These are phyloP conservation scores for Pterostichus madidus DNA, from an alignment of 2,888 invertebrate genomes.

Conservation along the genomic window DNA sequence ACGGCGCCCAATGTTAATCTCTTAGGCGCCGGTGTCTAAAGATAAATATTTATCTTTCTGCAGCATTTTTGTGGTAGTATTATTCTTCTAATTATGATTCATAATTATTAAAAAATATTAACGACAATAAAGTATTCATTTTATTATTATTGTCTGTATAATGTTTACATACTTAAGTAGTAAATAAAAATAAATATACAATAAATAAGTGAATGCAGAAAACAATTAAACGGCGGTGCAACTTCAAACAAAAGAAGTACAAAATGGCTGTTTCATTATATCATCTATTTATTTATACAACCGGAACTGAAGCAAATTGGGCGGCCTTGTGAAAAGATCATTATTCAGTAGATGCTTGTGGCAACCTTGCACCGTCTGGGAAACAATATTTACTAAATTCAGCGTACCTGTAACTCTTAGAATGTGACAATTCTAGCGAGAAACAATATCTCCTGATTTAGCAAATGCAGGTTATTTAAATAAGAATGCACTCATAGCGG, in stretches of 20 bases:
- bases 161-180: too few relatives aligned
- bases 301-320: constrained; percentile 43
- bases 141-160: too few relatives aligned
- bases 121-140: too few relatives aligned
- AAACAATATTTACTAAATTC: constrained; percentile 40
- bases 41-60: too few relatives aligned
- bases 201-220: constrained; percentile 39
- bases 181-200: not conserved
- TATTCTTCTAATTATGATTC: too few relatives aligned
- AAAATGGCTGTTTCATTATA: constrained; percentile 29
- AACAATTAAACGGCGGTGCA: constrained; percentile 14
- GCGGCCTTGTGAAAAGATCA: constrained; percentile 17
- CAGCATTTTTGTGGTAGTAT: too few relatives aligned
- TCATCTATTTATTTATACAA: constrained; percentile 50
- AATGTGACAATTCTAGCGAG: not conserved
- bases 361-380: constrained; percentile 40
- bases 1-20: too few relatives aligned
- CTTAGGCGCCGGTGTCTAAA: too few relatives aligned
- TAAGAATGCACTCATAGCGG: too few relatives aligned
- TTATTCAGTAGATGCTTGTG: constrained; percentile 4
- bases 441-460: too few relatives aligned
- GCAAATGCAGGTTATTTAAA: too few relatives aligned
- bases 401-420: constrained; percentile 4
- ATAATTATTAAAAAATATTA: too few relatives aligned
- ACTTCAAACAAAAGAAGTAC: constrained; percentile 33